These are phyloP conservation scores for Puntigrus tetrazona DNA, from an alignment of 2,113 vertebrate species.

Conservation along the genomic window DNA sequence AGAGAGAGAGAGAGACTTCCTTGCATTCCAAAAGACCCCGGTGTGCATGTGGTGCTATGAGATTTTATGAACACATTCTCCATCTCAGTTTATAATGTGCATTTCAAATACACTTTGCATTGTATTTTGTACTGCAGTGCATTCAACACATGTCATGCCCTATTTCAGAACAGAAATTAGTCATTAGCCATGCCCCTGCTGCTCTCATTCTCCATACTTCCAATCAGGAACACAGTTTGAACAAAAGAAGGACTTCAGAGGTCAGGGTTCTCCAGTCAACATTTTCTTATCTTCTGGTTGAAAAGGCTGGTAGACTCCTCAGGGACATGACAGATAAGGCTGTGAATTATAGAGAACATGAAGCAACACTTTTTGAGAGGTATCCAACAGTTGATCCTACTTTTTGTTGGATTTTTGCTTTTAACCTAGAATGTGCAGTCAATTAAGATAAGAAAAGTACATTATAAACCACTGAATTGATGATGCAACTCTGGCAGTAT, in stretches of 20 bases:
- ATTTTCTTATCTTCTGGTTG: constrained; percentile 36
- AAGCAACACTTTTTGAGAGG: constrained; percentile 13
- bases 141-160: constrained; percentile 24
- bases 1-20: background rate
- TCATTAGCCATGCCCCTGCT: constrained; percentile 46
- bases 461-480: constrained; percentile 14
- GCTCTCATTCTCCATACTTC: constrained; percentile 36
- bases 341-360: constrained; percentile 38
- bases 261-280: constrained; percentile 29
- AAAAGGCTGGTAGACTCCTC: constrained; percentile 31
- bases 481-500: background rate
- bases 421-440: constrained; percentile 13
- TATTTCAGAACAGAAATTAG: constrained; percentile 42
- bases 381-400: constrained; percentile 6
- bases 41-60: background rate
- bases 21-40: background rate
- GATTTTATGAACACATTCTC: background rate
- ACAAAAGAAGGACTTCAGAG: constrained; percentile 43
- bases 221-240: constrained; percentile 44
- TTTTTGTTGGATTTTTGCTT: constrained; percentile 9
- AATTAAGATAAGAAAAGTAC: constrained; percentile 5
- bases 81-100: background rate
- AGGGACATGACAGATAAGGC: constrained; percentile 40
- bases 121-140: constrained; percentile 14
- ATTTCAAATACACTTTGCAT: background rate